phyloP scores from a whole-genome alignment of 2,113 vertebrate genomes.

The Romanogobio albipinnatus region DNA sequence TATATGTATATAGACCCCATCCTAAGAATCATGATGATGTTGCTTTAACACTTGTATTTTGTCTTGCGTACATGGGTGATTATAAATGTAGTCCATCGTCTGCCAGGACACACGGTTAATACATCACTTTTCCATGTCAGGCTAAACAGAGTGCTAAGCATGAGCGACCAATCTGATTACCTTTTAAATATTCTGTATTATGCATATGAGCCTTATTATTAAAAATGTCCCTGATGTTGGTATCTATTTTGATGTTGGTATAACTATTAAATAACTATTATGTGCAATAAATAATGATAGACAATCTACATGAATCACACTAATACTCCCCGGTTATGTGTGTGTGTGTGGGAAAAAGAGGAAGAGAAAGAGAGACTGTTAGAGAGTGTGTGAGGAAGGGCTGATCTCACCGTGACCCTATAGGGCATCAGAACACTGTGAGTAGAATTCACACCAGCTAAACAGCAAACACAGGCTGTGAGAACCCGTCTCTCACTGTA shows the following conservation, averaged over 20 bases:
- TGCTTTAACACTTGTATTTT: background rate
- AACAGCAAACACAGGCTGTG: slow-evolving; percentile 62
- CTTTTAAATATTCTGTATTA: background rate
- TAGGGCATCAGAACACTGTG: slow-evolving; percentile 52
- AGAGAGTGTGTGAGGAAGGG: slow-evolving; percentile 50
- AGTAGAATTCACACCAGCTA: slow-evolving; percentile 61
- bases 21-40: background rate
- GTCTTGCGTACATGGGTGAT: background rate
- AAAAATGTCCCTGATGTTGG: background rate
- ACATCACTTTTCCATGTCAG: background rate
- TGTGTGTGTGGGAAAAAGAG: slow-evolving; percentile 38
- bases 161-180: background rate
- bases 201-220: background rate
- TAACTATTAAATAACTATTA: background rate
- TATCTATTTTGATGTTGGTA: too few species aligned
- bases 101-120: background rate
- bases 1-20: too few species aligned
- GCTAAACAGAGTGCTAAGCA: background rate
- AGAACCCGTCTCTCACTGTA: slow-evolving; percentile 55
- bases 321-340: slow-evolving; percentile 8
- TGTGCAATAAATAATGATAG: background rate
- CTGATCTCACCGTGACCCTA: slow-evolving; percentile 56
- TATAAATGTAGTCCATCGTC: background rate
- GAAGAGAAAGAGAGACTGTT: slow-evolving; percentile 26
- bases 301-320: background rate